Percentiles rank a stretch among this genome's conserved stretches.
phyloP scores from a whole-genome alignment of 2,888 invertebrate genomes.

The Lasioglossum oenotherae region DNA sequence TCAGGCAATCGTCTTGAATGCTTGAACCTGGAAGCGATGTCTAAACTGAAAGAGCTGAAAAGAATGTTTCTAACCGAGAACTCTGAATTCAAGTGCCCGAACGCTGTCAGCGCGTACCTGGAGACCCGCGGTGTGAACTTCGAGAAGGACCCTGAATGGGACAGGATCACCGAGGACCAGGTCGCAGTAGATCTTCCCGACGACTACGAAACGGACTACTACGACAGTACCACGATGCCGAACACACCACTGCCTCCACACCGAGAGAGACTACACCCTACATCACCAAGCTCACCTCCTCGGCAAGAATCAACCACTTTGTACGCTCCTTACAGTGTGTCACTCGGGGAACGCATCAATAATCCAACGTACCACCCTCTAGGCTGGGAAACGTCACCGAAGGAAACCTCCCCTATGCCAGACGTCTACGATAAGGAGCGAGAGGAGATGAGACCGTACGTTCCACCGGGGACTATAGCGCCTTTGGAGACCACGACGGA shows the following conservation, averaged over 20 bases:
- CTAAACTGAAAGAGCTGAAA: slow-evolving; percentile 69
- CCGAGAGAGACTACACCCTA: slow-evolving; percentile 27
- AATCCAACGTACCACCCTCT: slow-evolving; percentile 1
- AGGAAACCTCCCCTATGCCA: neutral
- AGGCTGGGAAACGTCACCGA: slow-evolving; percentile 3
- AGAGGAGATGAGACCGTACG: neutral
- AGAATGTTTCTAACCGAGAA: slow-evolving; percentile 78
- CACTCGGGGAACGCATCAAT: slow-evolving; percentile 32
- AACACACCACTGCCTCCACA: neutral
- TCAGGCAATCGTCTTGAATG: slow-evolving; percentile 81
- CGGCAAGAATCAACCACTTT: neutral
- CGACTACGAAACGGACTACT: slow-evolving; percentile 2
- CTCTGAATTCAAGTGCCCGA: slow-evolving; percentile 78
- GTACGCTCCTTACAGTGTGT: neutral
- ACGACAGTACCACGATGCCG: neutral
- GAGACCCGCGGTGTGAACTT: slow-evolving; percentile 69
- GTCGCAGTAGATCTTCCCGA: neutral
- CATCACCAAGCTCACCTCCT: neutral
- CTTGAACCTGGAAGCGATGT: slow-evolving; percentile 74
- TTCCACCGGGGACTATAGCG: slow-evolving; percentile 13
- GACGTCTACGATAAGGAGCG: neutral
- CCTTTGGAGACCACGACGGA: slow-evolving; percentile 5
- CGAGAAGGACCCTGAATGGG: slow-evolving; percentile 77
- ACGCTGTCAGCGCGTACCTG: slow-evolving; percentile 73
- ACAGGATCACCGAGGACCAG: slow-evolving; percentile 64